Conservation (phyloP, 2,888 invertebrate species). For the Liposcelis brunnea region DNA sequence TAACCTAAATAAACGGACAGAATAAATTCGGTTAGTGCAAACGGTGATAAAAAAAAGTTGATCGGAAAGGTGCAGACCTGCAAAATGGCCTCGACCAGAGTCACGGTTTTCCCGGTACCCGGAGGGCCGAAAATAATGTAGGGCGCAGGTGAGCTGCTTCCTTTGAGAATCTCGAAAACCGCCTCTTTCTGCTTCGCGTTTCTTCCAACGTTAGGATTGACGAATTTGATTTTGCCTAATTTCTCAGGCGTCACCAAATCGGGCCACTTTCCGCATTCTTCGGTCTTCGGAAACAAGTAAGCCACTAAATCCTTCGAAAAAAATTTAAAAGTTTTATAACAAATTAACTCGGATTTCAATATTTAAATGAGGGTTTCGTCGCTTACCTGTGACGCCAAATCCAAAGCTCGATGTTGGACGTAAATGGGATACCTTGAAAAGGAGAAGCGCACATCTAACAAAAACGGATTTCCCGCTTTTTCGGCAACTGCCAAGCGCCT, state of each 20-base stretch:
- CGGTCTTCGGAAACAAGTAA: too few relatives aligned
- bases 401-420: too few relatives aligned
- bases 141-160: conserved; percentile 44
- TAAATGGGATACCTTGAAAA: too few relatives aligned
- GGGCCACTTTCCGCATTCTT: too few relatives aligned
- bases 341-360: too few relatives aligned
- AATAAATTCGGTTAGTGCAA: not conserved
- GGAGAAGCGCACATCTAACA: too few relatives aligned
- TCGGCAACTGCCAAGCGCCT: not conserved
- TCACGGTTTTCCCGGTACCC: conserved; percentile 59
- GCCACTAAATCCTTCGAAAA: too few relatives aligned
- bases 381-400: too few relatives aligned
- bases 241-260: too few relatives aligned
- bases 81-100: conserved; percentile 48
- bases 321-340: too few relatives aligned
- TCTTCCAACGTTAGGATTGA: conserved; percentile 23
- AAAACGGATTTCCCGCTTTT: conserved; percentile 11
- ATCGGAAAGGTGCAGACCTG: conserved; percentile 30
- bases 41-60: not conserved
- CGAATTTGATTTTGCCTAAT: too few relatives aligned
- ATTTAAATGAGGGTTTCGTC: too few relatives aligned
- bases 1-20: not conserved
- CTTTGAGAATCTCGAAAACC: conserved; percentile 45
- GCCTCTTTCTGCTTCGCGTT: conserved; percentile 46
- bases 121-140: conserved; percentile 80